phyloP scores from a whole-genome alignment of 2,113 vertebrate genomes.

The Theristicus caerulescens region DNA sequence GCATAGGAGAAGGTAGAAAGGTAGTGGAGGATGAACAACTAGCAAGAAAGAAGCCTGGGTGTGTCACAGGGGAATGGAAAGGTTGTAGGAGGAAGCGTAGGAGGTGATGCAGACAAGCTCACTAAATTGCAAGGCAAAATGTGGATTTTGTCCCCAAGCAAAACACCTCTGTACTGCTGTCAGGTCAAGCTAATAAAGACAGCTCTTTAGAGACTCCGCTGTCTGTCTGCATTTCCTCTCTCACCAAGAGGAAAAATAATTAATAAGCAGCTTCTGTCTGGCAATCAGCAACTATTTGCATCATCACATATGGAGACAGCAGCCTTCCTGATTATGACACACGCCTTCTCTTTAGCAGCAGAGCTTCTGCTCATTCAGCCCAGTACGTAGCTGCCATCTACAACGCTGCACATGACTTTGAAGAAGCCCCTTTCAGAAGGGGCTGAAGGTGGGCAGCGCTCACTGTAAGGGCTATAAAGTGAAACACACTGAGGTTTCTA shows the following conservation, averaged over 20 bases:
- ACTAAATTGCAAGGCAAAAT: conserved; percentile 40
- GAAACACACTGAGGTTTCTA: neutral
- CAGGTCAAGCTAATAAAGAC: conserved; percentile 51
- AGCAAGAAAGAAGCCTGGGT: neutral
- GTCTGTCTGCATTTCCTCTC: conserved; percentile 14
- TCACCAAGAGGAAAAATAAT: conserved; percentile 40
- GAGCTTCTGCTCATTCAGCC: neutral
- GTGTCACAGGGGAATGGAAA: conserved; percentile 21
- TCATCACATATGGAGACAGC: neutral
- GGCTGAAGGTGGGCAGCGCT: neutral
- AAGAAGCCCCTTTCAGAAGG: neutral
- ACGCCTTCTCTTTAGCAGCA: neutral
- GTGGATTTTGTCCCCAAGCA: conserved; percentile 62
- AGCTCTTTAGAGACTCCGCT: neutral
- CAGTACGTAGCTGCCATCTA: accelerated
- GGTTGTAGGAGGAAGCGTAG: conserved; percentile 38
- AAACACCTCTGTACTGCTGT: conserved; percentile 45
- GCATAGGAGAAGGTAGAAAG: neutral
- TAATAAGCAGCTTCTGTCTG: conserved; percentile 61
- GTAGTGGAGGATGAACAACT: neutral
- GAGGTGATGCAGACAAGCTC: conserved; percentile 52
- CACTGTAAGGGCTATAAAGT: accelerated
- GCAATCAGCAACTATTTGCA: conserved; percentile 38
- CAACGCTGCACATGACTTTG: accelerated
- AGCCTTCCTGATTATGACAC: neutral